phyloP scores from a whole-genome alignment of 2,113 vertebrate species.

The Oryzias celebensis region DNA sequence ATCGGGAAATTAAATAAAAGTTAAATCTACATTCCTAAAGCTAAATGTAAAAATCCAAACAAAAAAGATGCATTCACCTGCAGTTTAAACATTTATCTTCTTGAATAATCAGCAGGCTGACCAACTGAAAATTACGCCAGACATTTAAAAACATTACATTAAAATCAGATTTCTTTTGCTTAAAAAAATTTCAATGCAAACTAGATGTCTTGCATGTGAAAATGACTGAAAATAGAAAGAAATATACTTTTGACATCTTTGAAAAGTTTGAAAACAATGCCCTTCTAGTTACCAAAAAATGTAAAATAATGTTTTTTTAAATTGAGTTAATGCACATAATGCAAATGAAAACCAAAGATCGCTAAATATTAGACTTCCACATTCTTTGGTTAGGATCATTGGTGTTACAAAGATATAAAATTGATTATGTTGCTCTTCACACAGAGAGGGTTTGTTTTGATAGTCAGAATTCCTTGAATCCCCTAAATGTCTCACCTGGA shows the following conservation, averaged over 20 bases:
- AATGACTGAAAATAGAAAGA: constrained; percentile 36
- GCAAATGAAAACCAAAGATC: constrained; percentile 72
- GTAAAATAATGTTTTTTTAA: constrained; percentile 57
- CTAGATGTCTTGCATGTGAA: constrained; percentile 38
- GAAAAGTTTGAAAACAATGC: constrained; percentile 33
- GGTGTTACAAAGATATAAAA: constrained; percentile 79
- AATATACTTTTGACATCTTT: constrained; percentile 51
- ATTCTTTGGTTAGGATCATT: constrained; percentile 94
- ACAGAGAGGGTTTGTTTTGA: constrained; percentile 67
- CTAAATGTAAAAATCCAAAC: constrained; percentile 57
- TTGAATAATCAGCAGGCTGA: constrained; percentile 26
- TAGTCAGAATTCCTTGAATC: constrained; percentile 59
- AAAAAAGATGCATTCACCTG: constrained; percentile 42
- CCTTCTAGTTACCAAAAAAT: constrained; percentile 55
- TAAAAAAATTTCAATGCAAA: constrained; percentile 24
- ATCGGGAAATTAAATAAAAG: constrained; percentile 77
- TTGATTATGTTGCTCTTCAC: constrained; percentile 81
- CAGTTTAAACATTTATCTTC: constrained; percentile 48
- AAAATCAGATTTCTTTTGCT: constrained; percentile 32
- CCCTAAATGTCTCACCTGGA: constrained; percentile 65
- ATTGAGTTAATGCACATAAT: constrained; percentile 66
- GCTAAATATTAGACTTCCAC: constrained; percentile 83
- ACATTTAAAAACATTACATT: constrained; percentile 47
- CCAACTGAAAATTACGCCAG: constrained; percentile 23
- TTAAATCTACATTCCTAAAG: constrained; percentile 85